Conservation (phyloP, 2,797 vertebrate species). For the Parotocinclus haroldoi region DNA sequence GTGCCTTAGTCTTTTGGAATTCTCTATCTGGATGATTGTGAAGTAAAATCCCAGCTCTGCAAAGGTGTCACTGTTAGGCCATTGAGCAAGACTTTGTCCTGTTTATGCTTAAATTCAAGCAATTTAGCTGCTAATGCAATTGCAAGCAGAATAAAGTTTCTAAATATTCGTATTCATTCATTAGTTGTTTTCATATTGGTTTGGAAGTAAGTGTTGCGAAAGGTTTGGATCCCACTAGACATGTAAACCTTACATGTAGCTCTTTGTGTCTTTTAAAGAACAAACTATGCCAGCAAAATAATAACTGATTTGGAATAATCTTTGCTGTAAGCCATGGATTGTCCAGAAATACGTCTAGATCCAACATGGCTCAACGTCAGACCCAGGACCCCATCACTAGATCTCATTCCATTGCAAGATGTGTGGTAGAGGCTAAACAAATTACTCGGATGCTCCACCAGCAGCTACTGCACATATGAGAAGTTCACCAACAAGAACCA, state of each 20-base stretch:
- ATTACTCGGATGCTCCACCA: slow-evolving; percentile 7
- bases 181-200: too few relatives aligned
- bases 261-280: background rate
- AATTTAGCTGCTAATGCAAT: too few relatives aligned
- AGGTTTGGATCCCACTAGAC: background rate
- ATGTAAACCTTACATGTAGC: background rate
- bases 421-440: slow-evolving; percentile 5
- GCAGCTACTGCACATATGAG: slow-evolving; percentile 1
- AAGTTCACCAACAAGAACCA: background rate
- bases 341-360: background rate
- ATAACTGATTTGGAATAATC: too few relatives aligned
- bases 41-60: background rate
- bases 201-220: background rate
- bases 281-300: background rate
- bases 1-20: background rate
- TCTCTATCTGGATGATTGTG: background rate
- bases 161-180: too few relatives aligned
- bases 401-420: slow-evolving; percentile 1
- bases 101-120: too few relatives aligned
- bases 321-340: background rate
- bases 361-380: background rate
- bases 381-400: background rate
- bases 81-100: too few relatives aligned
- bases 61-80: too few relatives aligned
- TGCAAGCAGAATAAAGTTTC: too few relatives aligned